Conservation (phyloP, 2,113 vertebrate genomes). For the Cisticola juncidis region DNA sequence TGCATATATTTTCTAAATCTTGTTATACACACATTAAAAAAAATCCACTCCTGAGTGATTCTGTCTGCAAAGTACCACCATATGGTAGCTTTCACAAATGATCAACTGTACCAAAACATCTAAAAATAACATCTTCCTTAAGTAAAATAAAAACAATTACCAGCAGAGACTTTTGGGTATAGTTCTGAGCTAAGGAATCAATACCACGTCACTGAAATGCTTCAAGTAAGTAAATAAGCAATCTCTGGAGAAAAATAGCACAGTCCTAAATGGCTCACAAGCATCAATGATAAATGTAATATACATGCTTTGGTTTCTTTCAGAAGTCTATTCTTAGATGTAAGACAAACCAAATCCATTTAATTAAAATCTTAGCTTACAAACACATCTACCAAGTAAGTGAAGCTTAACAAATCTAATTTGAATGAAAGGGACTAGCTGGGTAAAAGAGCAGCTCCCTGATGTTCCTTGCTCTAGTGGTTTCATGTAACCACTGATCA, state of each 20-base stretch:
- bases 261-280: neutral
- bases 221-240: slow-evolving; percentile 8
- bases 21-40: neutral
- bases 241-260: neutral
- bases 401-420: slow-evolving; percentile 65
- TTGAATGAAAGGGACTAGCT: slow-evolving; percentile 46
- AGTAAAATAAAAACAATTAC: slow-evolving; percentile 63
- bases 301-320: slow-evolving; percentile 9
- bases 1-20: neutral
- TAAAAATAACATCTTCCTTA: slow-evolving; percentile 62
- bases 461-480: slow-evolving; percentile 49
- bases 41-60: slow-evolving; percentile 34
- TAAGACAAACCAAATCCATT: slow-evolving; percentile 35
- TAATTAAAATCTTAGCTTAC: slow-evolving; percentile 65
- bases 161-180: slow-evolving; percentile 14
- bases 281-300: slow-evolving; percentile 27
- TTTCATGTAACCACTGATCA: slow-evolving; percentile 71
- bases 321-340: slow-evolving; percentile 52
- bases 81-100: slow-evolving; percentile 61
- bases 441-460: slow-evolving; percentile 51
- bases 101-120: slow-evolving; percentile 67
- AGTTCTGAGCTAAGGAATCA: slow-evolving; percentile 24
- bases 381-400: slow-evolving; percentile 59
- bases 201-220: neutral
- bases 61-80: slow-evolving; percentile 39